Conservation (phyloP, 2,113 vertebrate genomes). For the Calcarius ornatus region DNA sequence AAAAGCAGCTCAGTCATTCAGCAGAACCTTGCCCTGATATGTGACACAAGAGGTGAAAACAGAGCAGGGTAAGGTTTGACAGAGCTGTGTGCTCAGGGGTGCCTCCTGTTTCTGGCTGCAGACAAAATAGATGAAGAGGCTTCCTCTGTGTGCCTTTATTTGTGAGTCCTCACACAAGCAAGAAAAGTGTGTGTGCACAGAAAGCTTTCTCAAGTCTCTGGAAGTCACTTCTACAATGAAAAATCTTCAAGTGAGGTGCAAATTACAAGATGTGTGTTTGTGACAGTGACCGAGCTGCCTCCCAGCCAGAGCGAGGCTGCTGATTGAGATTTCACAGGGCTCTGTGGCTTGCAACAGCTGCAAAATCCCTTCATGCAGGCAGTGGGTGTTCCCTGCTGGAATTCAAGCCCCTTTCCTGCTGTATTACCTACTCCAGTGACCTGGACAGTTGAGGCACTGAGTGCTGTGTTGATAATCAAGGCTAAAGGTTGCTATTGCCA, state of each 20-base stretch:
- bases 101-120: neutral
- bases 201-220: neutral
- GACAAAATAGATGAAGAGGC: too few relatives aligned
- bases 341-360: neutral
- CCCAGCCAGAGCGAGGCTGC: neutral
- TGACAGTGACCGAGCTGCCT: neutral
- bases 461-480: neutral
- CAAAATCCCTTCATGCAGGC: neutral
- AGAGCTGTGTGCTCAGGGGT: neutral
- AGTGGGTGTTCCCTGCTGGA: neutral
- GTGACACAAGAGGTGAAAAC: rapidly evolving
- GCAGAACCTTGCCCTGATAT: neutral
- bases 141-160: neutral
- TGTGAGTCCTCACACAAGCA: neutral
- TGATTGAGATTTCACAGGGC: neutral
- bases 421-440: neutral
- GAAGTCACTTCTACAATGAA: neutral
- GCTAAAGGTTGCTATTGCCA: neutral
- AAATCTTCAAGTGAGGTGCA: neutral
- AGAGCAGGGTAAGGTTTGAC: neutral
- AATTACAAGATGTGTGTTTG: neutral
- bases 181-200: neutral
- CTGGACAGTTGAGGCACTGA: neutral
- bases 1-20: neutral
- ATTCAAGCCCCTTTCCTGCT: neutral